These are phyloP conservation scores for Cossypha dichroa DNA, from an alignment of 2,797 vertebrate genomes.

Conservation along the genomic window DNA sequence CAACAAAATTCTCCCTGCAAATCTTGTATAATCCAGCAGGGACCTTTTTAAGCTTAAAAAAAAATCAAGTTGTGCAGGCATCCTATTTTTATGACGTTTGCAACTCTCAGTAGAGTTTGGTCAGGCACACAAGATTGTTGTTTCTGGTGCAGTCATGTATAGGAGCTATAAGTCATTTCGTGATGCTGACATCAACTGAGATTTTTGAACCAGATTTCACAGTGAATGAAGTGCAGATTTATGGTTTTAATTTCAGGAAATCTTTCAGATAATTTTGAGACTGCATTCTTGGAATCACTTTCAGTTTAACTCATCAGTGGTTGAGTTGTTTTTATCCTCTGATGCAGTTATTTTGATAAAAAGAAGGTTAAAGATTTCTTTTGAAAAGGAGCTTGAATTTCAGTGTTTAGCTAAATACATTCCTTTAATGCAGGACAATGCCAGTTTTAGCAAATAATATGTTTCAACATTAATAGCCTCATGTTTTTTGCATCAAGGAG, in stretches of 20 bases:
- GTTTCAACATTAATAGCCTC: neutral
- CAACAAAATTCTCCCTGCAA: neutral
- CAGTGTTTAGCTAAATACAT: neutral
- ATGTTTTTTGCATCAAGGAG: neutral
- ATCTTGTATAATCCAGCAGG: neutral
- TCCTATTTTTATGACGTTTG: neutral
- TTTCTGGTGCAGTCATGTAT: neutral
- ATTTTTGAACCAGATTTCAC: neutral
- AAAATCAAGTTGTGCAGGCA: neutral
- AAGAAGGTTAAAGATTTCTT: neutral
- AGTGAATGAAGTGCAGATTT: neutral
- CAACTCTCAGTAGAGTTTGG: neutral
- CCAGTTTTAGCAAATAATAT: neutral
- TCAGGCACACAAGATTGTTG: neutral
- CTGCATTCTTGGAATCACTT: slow-evolving; percentile 12
- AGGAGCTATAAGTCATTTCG: neutral
- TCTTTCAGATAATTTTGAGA: neutral
- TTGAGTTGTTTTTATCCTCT: neutral
- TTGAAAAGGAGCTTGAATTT: neutral
- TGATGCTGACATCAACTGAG: neutral
- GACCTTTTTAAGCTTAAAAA: neutral
- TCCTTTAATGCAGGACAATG: neutral
- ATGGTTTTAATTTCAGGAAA: slow-evolving; percentile 39
- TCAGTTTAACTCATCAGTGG: slow-evolving; percentile 12
- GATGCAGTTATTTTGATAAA: neutral